Evolutionary conservation across 2,888 invertebrate genomes (phyloP), one percentile per base, ranked within the genome.

Genomic region (Drosophila tanythrix): DNA sequence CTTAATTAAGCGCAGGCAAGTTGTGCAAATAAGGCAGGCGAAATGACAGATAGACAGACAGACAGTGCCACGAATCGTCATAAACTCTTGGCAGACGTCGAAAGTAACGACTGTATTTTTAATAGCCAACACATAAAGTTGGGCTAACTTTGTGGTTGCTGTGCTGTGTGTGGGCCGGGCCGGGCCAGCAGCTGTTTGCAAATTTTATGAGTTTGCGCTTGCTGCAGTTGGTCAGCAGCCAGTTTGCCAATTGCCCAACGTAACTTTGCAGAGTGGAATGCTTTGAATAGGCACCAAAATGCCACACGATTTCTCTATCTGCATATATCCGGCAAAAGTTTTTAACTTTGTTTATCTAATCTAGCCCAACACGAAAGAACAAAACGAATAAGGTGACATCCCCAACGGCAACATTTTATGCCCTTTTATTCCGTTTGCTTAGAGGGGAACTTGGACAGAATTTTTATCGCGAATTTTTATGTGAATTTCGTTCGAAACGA

Each of bases 1-100:
- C 90, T 90, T 87, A 90, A 87, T 87, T 87, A 87, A 87, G 83
- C 87, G 74, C 77, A 71, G 82, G 74, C 79, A 81, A 86, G 75
- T 83, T 85, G 72, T 60, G 86, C 81, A 89, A 88, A 89, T 85
- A 83, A 70, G 70, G 64, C 72, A 61, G 68, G 57, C 52, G 46
- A 38, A 55, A 36, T 36, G 67, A 59, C 33, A 59, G 63, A 61
- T 62, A 57, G 63, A 61, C 33, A 59, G 63, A 61, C 60, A 57
- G 63, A 61, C 46, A 64, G 50, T 59, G 73, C 59, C 56, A 29
- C 43, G 64, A 55, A 50, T 48, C 70, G 43, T 38, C 75, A 85
- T 89, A 85, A 89, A 89, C 74, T 83, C 74, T 81, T 72, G 78
- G 74, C 56, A 82, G 83, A 79, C 81, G 79, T 88, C 85, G 78